A percentile compares a stretch with the other conserved stretches of the same genome.
Conservation (phyloP, 2,888 invertebrate species). For the Dynastes hyllus region DNA sequence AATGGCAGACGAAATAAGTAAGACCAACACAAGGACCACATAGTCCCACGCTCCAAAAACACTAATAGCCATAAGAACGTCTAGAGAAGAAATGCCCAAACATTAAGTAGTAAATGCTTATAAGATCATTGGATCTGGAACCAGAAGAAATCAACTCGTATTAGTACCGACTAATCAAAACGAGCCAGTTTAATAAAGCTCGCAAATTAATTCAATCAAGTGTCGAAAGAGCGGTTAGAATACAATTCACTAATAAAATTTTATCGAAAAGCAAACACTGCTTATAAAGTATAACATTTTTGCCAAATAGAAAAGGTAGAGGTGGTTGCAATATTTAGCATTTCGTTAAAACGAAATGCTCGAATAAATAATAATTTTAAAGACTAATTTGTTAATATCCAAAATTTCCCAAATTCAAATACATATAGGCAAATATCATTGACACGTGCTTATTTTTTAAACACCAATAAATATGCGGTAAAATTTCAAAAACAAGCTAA, state of each 20-base stretch:
- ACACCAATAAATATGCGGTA: too few species aligned
- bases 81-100: neutral
- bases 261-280: conserved; percentile 24
- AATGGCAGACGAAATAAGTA: conserved; percentile 82
- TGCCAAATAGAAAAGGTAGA: neutral
- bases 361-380: neutral
- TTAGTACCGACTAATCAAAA: neutral
- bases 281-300: neutral
- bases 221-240: neutral
- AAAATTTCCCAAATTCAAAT: neutral
- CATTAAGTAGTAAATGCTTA: conserved; percentile 19
- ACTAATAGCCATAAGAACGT: conserved; percentile 47
- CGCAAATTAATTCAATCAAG: conserved; percentile 28
- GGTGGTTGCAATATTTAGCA: neutral
- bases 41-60: conserved; percentile 83
- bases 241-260: conserved; percentile 39
- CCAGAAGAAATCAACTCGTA: conserved; percentile 2
- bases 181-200: neutral
- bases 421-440: neutral
- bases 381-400: neutral
- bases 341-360: neutral
- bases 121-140: conserved; percentile 53
- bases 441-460: neutral
- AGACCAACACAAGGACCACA: conserved; percentile 80
- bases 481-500: too few species aligned